Evolutionary conservation across 2,797 vertebrate genomes (phyloP).

Genomic region (Nannoperca australis): DNA sequence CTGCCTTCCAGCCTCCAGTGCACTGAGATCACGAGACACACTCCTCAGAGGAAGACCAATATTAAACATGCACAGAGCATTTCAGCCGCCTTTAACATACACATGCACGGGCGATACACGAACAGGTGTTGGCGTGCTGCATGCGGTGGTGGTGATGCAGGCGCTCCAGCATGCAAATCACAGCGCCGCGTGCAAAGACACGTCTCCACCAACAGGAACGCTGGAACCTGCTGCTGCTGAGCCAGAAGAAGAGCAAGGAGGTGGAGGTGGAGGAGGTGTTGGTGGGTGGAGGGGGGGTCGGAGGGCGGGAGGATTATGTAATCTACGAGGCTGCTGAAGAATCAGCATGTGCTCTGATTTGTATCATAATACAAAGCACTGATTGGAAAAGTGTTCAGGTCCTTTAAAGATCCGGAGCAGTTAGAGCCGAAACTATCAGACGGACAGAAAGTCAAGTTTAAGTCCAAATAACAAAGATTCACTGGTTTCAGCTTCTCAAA

Average conservation of each 20-base stretch:
- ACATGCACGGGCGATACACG: neutral
- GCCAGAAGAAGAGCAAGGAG: slow-evolving; percentile 21
- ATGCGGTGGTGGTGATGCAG: neutral
- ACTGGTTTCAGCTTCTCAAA: neutral
- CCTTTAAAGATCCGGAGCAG: neutral
- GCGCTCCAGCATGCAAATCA: slow-evolving; percentile 20
- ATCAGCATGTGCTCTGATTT: slow-evolving; percentile 32
- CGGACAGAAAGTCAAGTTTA: neutral
- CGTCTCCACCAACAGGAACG: neutral
- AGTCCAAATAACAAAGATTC: neutral
- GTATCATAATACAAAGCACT: neutral
- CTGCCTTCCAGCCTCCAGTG: slow-evolving; percentile 22
- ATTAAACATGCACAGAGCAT: neutral
- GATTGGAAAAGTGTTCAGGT: slow-evolving; percentile 2
- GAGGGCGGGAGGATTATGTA: slow-evolving; percentile 50
- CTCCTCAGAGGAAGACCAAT: slow-evolving; percentile 7
- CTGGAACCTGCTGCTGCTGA: slow-evolving; percentile 24
- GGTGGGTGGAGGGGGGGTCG: neutral
- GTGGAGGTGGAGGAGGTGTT: slow-evolving; percentile 25
- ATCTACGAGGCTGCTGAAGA: slow-evolving; percentile 44
- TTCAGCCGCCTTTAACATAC: neutral
- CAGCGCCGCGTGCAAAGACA: neutral
- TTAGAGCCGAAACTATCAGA: neutral
- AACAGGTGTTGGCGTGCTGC: neutral
- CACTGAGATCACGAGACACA: slow-evolving; percentile 44